Evolutionary conservation across 2,797 vertebrate species (phyloP).

Genomic region (Siniperca obscura): DNA sequence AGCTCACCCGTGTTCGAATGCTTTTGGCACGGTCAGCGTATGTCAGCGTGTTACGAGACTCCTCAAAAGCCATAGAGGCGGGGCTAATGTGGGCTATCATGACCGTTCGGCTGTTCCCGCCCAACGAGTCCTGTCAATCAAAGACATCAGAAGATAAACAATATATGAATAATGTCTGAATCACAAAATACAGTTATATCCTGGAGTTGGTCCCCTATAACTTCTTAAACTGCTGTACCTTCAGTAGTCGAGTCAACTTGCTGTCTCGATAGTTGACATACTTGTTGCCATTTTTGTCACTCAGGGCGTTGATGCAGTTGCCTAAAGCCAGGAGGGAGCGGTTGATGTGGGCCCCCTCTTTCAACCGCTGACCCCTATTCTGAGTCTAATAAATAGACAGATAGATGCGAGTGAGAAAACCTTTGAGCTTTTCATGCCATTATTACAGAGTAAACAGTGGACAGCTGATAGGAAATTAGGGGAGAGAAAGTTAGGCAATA

Average conservation of each 20-base stretch:
- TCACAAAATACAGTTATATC: not conserved
- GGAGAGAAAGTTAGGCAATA: not conserved
- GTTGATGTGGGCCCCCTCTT: constrained; percentile 96
- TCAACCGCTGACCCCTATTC: constrained; percentile 93
- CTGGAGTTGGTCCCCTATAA: not conserved
- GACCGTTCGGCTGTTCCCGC: constrained; percentile 92
- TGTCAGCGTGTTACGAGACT: constrained; percentile 92
- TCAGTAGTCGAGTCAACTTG: constrained; percentile 94
- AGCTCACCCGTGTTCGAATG: constrained; percentile 90
- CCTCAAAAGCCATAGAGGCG: constrained; percentile 91
- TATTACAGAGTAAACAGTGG: not conserved
- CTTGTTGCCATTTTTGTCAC: constrained; percentile 87
- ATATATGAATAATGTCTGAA: not conserved
- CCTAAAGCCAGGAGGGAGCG: constrained; percentile 94
- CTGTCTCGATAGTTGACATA: constrained; percentile 96
- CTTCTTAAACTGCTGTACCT: constrained; percentile 80
- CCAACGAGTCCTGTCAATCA: constrained; percentile 89
- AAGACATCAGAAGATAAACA: constrained; percentile 1
- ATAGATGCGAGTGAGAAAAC: constrained; percentile 24
- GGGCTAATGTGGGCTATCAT: constrained; percentile 98
- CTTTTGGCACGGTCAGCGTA: constrained; percentile 95
- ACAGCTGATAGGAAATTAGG: not conserved
- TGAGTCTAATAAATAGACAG: constrained; percentile 85
- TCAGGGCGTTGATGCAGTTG: constrained; percentile 96
- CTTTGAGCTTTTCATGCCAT: not conserved